phyloP scores from a whole-genome alignment of 2,888 invertebrate genomes.

The Tanypteryx hageni region DNA sequence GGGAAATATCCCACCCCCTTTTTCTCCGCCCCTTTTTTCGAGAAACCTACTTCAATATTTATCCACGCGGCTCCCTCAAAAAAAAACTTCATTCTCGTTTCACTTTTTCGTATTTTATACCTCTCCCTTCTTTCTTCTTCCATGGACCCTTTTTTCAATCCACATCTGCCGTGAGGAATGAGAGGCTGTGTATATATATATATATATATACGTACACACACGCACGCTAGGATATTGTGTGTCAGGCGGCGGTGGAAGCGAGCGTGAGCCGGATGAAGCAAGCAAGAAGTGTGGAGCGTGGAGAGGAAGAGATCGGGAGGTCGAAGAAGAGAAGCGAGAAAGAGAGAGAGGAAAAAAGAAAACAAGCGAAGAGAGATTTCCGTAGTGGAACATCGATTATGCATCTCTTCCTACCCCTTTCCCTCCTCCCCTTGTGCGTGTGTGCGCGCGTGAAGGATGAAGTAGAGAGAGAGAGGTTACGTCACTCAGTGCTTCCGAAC shows the following conservation, averaged over 20 bases:
- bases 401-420: background rate
- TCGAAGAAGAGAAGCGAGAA: too few relatives aligned
- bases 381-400: conserved; percentile 25
- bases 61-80: background rate
- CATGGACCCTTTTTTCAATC: background rate
- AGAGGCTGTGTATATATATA: too few relatives aligned
- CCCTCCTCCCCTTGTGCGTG: too few relatives aligned
- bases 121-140: too few relatives aligned
- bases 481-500: background rate
- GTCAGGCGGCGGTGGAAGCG: background rate
- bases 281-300: too few relatives aligned
- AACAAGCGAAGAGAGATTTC: conserved; percentile 2
- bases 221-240: background rate
- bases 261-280: too few relatives aligned
- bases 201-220: background rate
- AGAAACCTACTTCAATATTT: background rate
- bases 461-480: background rate
- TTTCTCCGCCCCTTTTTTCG: too few relatives aligned
- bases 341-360: background rate
- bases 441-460: too few relatives aligned
- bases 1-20: too few relatives aligned
- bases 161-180: background rate
- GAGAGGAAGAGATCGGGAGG: too few relatives aligned
- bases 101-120: background rate
- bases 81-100: background rate